Evolutionary conservation across 2,113 vertebrate genomes (phyloP), one percentile per base, ranked within the genome.

Genomic region (Balaenoptera acutorostrata): DNA sequence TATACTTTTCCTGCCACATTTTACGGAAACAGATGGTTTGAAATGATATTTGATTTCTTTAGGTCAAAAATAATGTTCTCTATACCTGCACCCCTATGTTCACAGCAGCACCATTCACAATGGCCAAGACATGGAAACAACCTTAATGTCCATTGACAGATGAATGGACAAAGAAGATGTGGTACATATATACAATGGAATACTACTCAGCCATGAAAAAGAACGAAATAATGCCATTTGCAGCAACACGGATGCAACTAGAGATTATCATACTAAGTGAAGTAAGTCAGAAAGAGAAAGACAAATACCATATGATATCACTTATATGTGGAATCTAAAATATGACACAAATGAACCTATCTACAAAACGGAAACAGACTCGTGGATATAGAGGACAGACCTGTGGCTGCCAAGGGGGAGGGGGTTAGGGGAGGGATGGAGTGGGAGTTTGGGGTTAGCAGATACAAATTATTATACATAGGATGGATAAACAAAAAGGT

Each of bases 21-120:
- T 95, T 82, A 83, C 57, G 17, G 29, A 61, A 36, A n/a, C n/a
- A 61, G 55, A 68, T 41, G 14, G 75, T 39, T 52, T 80, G 46
- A 77, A 71, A 94, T 97, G 83, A 46, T 88, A 90, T 49, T 59
- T 44, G 78, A 86, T 71, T 88, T 93, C 23, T 44, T 75, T 69
- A 41, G 12, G n/a, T 91, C 9, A 82, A 91, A 83, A 66, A 41
- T 39, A 31, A 63, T 33, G 6, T 46, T 75, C 29, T 75, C 44
- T 49, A 33, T 75, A 31, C 44, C 10, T 31, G 27, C 15, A 49
- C 72, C 46, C 8, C 15, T 49, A 31, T 33, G 8, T 75, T 49
- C 27, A 46, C 2, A 46, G 41, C 27, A 75, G 15, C 41, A 46
- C 27, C 17, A 31, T 46, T 75, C 41, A 46, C 29, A 75, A 17